A percentile compares a stretch with the other conserved stretches of the same genome.
These are phyloP conservation scores for Epinephelus cyanopodus DNA, from an alignment of 2,113 vertebrate genomes.

Conservation along the genomic window DNA sequence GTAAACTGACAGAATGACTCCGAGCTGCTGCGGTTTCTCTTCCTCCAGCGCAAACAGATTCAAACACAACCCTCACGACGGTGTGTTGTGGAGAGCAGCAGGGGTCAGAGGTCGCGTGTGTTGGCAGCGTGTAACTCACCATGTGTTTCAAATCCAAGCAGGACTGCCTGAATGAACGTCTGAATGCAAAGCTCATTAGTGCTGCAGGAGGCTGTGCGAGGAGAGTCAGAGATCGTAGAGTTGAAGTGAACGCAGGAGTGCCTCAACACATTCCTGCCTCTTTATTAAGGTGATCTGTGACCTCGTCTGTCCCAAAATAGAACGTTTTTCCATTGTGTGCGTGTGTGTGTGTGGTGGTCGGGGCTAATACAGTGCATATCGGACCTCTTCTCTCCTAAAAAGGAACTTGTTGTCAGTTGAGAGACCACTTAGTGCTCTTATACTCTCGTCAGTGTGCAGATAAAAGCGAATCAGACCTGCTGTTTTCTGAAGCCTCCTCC, in stretches of 20 bases:
- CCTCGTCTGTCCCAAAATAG: conserved; percentile 61
- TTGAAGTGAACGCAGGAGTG: conserved; percentile 54
- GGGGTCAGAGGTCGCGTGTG: conserved; percentile 61
- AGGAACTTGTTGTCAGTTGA: conserved; percentile 68
- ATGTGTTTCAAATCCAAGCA: conserved; percentile 58
- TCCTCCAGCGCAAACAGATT: neutral
- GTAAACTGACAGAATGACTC: conserved; percentile 6
- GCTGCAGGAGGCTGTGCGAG: conserved; percentile 38
- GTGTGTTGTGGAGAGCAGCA: conserved; percentile 12
- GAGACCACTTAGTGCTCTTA: conserved; percentile 71
- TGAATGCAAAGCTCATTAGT: conserved; percentile 68
- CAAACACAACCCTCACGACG: neutral
- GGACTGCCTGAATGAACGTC: conserved; percentile 20
- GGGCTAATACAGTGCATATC: conserved; percentile 48
- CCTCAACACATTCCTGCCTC: conserved; percentile 68
- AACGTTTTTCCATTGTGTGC: conserved; percentile 51
- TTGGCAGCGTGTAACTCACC: conserved; percentile 35
- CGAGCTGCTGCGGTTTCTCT: neutral
- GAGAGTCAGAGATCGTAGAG: conserved; percentile 52
- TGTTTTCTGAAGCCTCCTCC: conserved; percentile 76
- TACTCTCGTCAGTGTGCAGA: conserved; percentile 59
- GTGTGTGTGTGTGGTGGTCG: conserved; percentile 15
- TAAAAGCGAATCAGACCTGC: conserved; percentile 65
- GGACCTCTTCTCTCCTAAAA: conserved; percentile 60
- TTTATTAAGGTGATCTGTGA: conserved; percentile 73